Conservation (phyloP, 2,888 invertebrate genomes). For the Melanostoma mellinum region DNA sequence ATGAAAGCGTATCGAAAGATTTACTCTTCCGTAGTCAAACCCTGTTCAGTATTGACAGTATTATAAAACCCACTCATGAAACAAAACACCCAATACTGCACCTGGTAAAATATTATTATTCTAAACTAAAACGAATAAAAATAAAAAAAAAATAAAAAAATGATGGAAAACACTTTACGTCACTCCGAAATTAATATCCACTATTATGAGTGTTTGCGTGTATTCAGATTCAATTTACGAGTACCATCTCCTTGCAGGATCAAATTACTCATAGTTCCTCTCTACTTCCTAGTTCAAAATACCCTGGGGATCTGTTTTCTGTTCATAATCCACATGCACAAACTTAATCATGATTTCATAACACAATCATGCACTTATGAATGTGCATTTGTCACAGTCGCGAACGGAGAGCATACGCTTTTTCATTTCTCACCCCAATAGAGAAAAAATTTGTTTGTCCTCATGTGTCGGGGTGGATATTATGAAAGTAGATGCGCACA, state of each 20-base stretch:
- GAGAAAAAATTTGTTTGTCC: conserved; percentile 12
- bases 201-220: conserved; percentile 57
- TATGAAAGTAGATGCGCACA: conserved; percentile 15
- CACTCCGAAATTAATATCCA: conserved; percentile 55
- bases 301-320: conserved; percentile 52
- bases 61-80: conserved; percentile 24
- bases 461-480: conserved; percentile 47
- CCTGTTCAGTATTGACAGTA: no score
- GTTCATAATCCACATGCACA: conserved; percentile 70
- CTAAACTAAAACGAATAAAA: conserved; percentile 27
- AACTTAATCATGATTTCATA: conserved; percentile 69
- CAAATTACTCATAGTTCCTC: conserved; percentile 23
- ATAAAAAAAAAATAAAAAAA: not conserved
- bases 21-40: conserved; percentile 27
- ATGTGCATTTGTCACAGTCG: conserved; percentile 70
- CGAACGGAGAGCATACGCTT: conserved; percentile 65
- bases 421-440: conserved; percentile 13
- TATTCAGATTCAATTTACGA: conserved; percentile 51
- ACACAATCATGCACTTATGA: conserved; percentile 66
- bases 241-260: conserved; percentile 21
- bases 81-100: conserved; percentile 53
- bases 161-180: conserved; percentile 24
- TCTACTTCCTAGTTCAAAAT: conserved; percentile 29
- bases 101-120: conserved; percentile 58
- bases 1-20: conserved; percentile 26